Base-by-base conservation (phyloP, 2,888 invertebrate species). In the Frankliniella intonsa region DNA sequence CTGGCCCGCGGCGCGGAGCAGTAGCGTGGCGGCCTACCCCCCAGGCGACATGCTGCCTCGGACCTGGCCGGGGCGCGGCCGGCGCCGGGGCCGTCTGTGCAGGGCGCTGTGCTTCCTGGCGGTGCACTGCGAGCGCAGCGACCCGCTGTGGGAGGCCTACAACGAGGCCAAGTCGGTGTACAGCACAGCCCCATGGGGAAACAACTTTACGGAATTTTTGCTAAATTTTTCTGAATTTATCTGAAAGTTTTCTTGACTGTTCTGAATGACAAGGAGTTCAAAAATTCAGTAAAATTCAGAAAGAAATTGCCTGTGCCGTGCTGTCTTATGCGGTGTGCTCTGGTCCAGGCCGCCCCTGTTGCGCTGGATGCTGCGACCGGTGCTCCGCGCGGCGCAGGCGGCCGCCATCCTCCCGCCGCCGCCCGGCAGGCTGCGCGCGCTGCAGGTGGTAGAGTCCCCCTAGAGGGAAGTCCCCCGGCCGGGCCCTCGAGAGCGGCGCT, bases 351-450 rank as follows among this genome's bases (percentile, higher is more conserved):
- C 62, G 19, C 17, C 62, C 0, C 19, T 17, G 62, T 5, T 62
- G 62, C 62, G 14, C 19, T 62, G 62, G 62, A 62, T 62, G 62
- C 14, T 14, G 62, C n/a, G 62, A 22, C 69, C 69, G 0, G 69
- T 76, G 22, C 25, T 76, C 25, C 69, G 69, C 22, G 69, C 69
- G 22, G 69, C 69, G 11, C 69, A 76, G 69, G 69, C 69, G 22
- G n/a, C 22, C 69, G 22, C 69, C 25, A 76, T 76, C n/a, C 69
- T 76, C 22, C 69, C 69, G 7, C 69, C 69, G 69, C 69, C 69
- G 25, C 69, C 69, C 12, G 69, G 69, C 22, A 25, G 22, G 69
- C 69, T 76, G 22, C 69, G 69, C 8, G 22, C 22, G 10, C 69
- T 76, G 69, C 25, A 14, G 14, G 62, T 62, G 3, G 7, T 17